Conservation (phyloP, 2,888 invertebrate genomes). For the Adineta ricciae region DNA sequence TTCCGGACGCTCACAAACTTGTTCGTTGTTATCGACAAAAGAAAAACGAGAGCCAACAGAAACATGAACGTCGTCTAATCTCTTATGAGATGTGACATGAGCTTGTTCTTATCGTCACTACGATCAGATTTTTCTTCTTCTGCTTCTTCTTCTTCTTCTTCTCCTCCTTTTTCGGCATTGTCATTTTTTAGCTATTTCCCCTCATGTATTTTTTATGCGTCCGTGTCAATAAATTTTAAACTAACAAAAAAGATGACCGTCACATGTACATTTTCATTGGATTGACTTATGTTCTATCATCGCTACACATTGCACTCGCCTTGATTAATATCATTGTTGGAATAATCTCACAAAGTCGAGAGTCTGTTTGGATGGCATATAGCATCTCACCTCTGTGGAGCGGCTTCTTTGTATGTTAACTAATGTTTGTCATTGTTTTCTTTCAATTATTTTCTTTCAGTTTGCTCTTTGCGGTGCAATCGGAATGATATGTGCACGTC, state of each 20-base stretch:
- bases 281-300: slow-evolving; percentile 22
- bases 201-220: background rate
- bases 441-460: slow-evolving; percentile 37
- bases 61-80: background rate
- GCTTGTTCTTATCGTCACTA: background rate
- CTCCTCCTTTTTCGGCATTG: background rate
- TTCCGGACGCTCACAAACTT: background rate
- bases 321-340: slow-evolving; percentile 24
- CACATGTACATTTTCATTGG: slow-evolving; percentile 7
- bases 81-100: background rate
- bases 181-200: no score
- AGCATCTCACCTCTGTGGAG: slow-evolving; percentile 29
- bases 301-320: slow-evolving; percentile 13
- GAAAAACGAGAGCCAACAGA: background rate
- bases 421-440: background rate
- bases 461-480: slow-evolving; percentile 46
- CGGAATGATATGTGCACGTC: slow-evolving; percentile 44
- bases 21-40: background rate
- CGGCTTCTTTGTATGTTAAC: slow-evolving; percentile 24
- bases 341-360: slow-evolving; percentile 21
- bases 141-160: background rate
- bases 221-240: background rate
- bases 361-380: slow-evolving; percentile 31
- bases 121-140: no score
- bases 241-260: background rate